Percentiles rank a stretch among this genome's conserved stretches.
These are phyloP conservation scores for Subanguina moxae DNA, from an alignment of 1,140 invertebrate species.

Conservation along the genomic window DNA sequence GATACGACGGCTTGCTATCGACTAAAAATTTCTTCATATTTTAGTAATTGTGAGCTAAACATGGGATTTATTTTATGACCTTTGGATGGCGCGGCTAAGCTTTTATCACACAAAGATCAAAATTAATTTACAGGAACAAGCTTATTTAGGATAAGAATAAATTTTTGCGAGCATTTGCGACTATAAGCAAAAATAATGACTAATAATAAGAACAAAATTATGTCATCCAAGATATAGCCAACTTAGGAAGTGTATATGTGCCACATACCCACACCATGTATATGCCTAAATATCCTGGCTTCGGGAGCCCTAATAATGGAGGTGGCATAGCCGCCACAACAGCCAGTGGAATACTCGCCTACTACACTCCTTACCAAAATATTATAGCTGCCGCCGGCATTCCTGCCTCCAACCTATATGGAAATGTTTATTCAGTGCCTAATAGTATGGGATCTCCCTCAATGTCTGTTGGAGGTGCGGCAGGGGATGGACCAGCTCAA, in stretches of 20 bases:
- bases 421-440: neutral
- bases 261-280: neutral
- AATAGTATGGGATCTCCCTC: neutral
- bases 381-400: neutral
- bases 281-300: neutral
- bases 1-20: too few relatives aligned
- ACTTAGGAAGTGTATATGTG: slow-evolving; percentile 2
- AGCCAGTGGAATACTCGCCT: neutral
- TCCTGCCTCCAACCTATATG: neutral
- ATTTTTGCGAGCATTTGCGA: too few relatives aligned
- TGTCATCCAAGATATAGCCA: neutral
- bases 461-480: neutral
- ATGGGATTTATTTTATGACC: too few relatives aligned
- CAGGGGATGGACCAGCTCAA: slow-evolving; percentile 24
- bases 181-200: too few relatives aligned
- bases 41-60: too few relatives aligned
- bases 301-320: neutral
- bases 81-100: too few relatives aligned
- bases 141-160: too few relatives aligned
- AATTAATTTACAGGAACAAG: too few relatives aligned
- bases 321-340: neutral
- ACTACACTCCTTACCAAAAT: neutral
- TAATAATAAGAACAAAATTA: too few relatives aligned
- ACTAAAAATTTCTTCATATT: too few relatives aligned
- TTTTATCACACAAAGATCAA: too few relatives aligned